Base-by-base conservation (phyloP, 2,113 vertebrate species). In the Stegastes partitus region DNA sequence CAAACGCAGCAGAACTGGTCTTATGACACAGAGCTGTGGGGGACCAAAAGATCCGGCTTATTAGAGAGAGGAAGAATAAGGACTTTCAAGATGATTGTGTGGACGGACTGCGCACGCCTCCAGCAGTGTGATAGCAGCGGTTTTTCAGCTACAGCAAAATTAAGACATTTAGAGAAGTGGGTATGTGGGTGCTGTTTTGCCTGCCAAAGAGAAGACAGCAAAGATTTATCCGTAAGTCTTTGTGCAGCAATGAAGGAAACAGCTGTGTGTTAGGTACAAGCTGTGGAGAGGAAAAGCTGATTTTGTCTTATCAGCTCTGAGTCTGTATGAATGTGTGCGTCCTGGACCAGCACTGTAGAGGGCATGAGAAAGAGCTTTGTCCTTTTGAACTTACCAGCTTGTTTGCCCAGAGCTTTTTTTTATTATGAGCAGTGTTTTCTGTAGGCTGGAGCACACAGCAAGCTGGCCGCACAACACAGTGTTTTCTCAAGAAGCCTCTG, bases 301-400 rank as follows among this genome's bases (percentile, higher is more conserved):
- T 74, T 54, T 58, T 49, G 5, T 67, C 44, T 79, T 59, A 39
- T 21, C 68, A n/a, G 5, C 45, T 65, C 8, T 64, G 55, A 53
- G 15, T 28, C 69, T n/a, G 22, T 28, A 3, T 68, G 9, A 28
- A 3, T 31, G 68, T 44, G 49, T 31, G 50, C 62, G 5, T 57
- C 42, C 25, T 66, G 44, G 45, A 68, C 6, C 45, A 55, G 19
- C 25, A 59, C 58, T 67, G 28, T 55, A 49, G 55, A 71, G 25
- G 25, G 4, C 76, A 66, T 28, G 49, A 68, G 69, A 83, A 79
- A 74, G 68, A 55, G 14, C 54, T 1, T 0, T 49, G 68, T 56
- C 18, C 62, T 63, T 51, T 69, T 79, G 14, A 83, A 74, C 71
- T 26, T 31, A 56, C 49, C 51, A 42, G 50, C 53, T 69, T 54